Conservation (phyloP, 2,888 invertebrate species). For the Phengaris alcon region DNA sequence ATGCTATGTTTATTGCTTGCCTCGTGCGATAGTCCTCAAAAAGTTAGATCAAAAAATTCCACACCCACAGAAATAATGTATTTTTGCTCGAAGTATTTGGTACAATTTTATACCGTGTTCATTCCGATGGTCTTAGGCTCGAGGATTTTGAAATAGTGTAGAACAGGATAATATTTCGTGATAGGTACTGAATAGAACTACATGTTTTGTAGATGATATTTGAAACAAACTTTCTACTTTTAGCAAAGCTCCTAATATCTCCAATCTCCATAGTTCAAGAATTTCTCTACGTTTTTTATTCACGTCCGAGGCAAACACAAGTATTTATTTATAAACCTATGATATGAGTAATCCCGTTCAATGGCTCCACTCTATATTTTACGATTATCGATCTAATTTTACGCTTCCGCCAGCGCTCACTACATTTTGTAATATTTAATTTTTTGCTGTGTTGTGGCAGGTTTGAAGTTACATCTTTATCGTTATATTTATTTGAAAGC, state of each 20-base stretch:
- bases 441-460: slow-evolving; percentile 13
- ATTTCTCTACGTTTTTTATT: not conserved
- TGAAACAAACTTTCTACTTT: not conserved
- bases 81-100: too few species aligned
- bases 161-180: too few species aligned
- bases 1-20: too few species aligned
- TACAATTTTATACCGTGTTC: too few species aligned
- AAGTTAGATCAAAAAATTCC: too few species aligned
- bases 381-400: slow-evolving; percentile 43
- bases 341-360: slow-evolving; percentile 40
- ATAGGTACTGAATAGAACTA: not conserved
- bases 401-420: slow-evolving; percentile 37
- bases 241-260: not conserved
- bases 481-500: not conserved
- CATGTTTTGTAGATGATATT: not conserved
- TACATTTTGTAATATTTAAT: slow-evolving; percentile 15
- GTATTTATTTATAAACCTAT: slow-evolving; percentile 29
- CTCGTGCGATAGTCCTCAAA: too few species aligned
- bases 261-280: not conserved
- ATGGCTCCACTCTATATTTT: slow-evolving; percentile 39
- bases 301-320: not conserved
- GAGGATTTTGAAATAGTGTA: too few species aligned
- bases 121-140: too few species aligned
- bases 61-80: too few species aligned
- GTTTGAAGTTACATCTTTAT: not conserved